Conservation (phyloP, 1,140 invertebrate species). For the Chlorops oryzae region DNA sequence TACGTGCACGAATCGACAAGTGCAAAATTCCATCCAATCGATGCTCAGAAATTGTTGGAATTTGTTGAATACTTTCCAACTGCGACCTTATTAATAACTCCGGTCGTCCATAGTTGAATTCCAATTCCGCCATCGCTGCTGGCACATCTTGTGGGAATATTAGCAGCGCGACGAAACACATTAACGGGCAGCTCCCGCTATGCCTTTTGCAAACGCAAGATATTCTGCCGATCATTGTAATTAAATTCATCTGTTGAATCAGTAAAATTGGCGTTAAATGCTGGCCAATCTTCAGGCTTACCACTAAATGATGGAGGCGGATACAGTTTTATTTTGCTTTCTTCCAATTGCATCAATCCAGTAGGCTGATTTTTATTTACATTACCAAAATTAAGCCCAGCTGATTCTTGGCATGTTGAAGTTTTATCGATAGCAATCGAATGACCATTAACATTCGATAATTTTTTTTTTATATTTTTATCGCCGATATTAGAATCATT, state of each 20-base stretch:
- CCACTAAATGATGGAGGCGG: constrained; percentile 3
- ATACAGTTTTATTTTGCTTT: too few species aligned
- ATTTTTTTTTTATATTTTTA: too few species aligned
- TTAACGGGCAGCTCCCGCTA: neutral
- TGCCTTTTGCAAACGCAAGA: neutral
- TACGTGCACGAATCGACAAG: too few species aligned
- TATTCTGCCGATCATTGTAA: neutral
- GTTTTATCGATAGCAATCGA: too few species aligned
- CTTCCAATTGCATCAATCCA: too few species aligned
- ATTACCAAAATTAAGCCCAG: too few species aligned
- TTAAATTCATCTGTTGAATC: neutral
- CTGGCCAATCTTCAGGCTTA: constrained; percentile 7
- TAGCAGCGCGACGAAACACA: neutral
- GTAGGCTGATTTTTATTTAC: too few species aligned
- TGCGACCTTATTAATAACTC: constrained; percentile 2
- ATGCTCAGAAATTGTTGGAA: constrained; percentile 1
- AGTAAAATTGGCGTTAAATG: neutral
- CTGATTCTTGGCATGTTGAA: too few species aligned
- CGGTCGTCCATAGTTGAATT: neutral
- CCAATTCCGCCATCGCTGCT: neutral
- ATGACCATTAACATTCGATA: too few species aligned
- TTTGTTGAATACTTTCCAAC: constrained; percentile 4
- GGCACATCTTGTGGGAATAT: neutral
- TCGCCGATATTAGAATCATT: too few species aligned
- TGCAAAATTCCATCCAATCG: too few species aligned